Evolutionary conservation across 2,888 invertebrate species (phyloP).

Genomic region (Protophormia terraenovae): DNA sequence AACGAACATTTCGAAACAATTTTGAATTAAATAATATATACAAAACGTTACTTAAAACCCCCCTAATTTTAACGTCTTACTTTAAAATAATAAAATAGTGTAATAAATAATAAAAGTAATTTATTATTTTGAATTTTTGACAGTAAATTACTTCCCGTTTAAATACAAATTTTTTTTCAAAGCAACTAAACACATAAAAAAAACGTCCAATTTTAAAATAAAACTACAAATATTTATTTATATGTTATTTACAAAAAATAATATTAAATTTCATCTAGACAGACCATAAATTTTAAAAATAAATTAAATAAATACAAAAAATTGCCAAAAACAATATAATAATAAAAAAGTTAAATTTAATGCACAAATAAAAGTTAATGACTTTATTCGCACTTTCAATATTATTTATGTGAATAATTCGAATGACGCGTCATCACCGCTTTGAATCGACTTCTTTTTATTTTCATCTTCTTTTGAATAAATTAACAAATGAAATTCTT

Average conservation of each 20-base stretch:
- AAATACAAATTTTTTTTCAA: no score
- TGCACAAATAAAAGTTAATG: constrained; percentile 13
- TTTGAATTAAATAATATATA: no score
- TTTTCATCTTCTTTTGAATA: background rate
- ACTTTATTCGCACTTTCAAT: constrained; percentile 20
- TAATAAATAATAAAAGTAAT: no score
- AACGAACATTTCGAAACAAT: no score
- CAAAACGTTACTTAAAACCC: no score
- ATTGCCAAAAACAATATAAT: background rate
- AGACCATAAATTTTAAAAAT: background rate
- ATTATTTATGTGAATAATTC: background rate
- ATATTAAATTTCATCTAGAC: background rate
- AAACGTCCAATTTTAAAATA: no score
- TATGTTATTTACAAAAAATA: no score
- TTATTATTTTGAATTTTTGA: background rate
- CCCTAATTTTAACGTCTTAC: no score
- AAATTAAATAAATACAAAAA: background rate
- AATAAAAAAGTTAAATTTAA: constrained; percentile 6
- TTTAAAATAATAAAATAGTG: no score
- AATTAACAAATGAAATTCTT: background rate
- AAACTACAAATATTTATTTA: no score
- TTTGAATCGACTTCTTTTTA: background rate
- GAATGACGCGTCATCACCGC: background rate
- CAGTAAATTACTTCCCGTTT: background rate
- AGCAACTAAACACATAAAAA: no score